Conservation (phyloP, 2,797 vertebrate genomes). For the Columba guinea region DNA sequence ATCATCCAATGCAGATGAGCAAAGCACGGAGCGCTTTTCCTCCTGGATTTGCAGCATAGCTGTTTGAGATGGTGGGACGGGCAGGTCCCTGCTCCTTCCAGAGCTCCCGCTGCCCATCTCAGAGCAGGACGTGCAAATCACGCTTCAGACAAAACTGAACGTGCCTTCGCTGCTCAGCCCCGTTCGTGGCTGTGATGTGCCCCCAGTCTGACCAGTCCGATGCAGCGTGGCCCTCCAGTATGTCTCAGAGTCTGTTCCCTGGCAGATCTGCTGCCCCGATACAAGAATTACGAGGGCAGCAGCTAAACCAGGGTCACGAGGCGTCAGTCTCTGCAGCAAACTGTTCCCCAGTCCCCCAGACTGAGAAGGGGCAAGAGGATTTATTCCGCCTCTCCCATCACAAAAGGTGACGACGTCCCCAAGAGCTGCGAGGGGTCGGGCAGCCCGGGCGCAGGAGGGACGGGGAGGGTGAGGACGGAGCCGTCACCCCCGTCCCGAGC, state of each 20-base stretch:
- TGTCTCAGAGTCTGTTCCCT: background rate
- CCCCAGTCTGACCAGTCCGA: background rate
- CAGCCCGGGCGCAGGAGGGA: background rate
- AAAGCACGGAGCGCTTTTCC: slow-evolving; percentile 56
- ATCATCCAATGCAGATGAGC: slow-evolving; percentile 50
- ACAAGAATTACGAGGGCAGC: background rate
- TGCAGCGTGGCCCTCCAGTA: fast-evolving
- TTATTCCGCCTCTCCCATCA: background rate
- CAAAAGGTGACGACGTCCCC: fast-evolving
- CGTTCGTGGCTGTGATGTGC: fast-evolving
- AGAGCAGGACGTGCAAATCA: background rate
- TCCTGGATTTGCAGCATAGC: background rate
- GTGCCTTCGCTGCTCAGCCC: background rate
- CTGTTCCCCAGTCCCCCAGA: background rate
- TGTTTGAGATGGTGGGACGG: fast-evolving
- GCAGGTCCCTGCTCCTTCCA: background rate
- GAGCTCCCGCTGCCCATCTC: background rate
- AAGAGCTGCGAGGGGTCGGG: fast-evolving
- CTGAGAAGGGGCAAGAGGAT: background rate
- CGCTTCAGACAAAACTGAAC: background rate
- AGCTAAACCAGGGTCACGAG: background rate
- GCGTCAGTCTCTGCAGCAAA: background rate
- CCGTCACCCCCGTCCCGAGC: fast-evolving
- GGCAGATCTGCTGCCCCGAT: background rate
- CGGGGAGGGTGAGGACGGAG: background rate